A percentile compares a stretch with the other conserved stretches of the same genome.
phyloP scores from a whole-genome alignment of 2,888 invertebrate species.

The Orthonychiurus folsomi region DNA sequence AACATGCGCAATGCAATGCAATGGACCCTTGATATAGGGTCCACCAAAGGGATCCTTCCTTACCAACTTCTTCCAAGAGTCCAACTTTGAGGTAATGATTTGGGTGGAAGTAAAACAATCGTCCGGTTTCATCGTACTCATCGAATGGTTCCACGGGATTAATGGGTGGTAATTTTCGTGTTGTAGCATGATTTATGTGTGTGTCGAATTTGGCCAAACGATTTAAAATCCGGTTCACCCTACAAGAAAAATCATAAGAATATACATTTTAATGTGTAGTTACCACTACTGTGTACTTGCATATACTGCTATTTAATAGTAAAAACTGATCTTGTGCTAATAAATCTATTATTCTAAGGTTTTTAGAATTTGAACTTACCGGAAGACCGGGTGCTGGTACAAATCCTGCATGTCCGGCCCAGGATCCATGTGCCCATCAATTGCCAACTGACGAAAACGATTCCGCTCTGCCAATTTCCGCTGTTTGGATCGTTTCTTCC shows the following conservation, averaged over 20 bases:
- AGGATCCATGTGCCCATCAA: slow-evolving; percentile 38
- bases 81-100: slow-evolving; percentile 11
- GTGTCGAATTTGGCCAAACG: slow-evolving; percentile 25
- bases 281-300: no score
- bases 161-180: slow-evolving; percentile 18
- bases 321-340: no score
- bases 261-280: no score
- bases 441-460: slow-evolving; percentile 32
- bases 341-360: not conserved
- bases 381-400: slow-evolving; percentile 35
- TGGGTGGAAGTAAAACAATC: slow-evolving; percentile 10
- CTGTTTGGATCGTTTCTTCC: slow-evolving; percentile 56
- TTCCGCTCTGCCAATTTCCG: slow-evolving; percentile 48
- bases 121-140: not conserved
- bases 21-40: no score
- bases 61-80: no score
- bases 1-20: no score
- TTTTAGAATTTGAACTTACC: no score
- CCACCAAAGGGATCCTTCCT: no score
- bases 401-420: slow-evolving; percentile 34
- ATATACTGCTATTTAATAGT: no score
- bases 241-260: no score
- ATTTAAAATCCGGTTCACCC: slow-evolving; percentile 35
- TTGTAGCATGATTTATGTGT: not conserved
- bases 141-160: slow-evolving; percentile 21